Conservation (phyloP, 2,888 invertebrate species). For the Drosophila demipolita region DNA sequence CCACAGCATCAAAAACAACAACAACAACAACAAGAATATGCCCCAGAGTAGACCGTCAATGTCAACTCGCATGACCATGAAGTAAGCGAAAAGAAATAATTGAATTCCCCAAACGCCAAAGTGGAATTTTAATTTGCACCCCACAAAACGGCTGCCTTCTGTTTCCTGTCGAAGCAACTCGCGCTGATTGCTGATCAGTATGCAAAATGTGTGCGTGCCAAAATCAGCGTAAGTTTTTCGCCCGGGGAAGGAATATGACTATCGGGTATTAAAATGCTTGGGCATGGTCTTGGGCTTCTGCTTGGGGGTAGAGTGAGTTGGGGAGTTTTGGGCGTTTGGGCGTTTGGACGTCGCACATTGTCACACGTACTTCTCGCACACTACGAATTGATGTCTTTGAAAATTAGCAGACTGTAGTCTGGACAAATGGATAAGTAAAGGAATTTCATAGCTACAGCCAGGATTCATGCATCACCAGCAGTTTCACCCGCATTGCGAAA, state of each 20-base stretch:
- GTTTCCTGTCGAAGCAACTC: slow-evolving; percentile 22
- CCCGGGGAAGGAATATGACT: slow-evolving; percentile 37
- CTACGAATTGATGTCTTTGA: slow-evolving; percentile 80
- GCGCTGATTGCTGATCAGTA: slow-evolving; percentile 82
- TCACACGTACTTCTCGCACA: slow-evolving; percentile 71
- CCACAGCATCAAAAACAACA: slow-evolving; percentile 50
- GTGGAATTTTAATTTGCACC: slow-evolving; percentile 82
- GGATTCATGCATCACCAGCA: background rate
- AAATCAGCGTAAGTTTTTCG: slow-evolving; percentile 69
- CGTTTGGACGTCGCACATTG: slow-evolving; percentile 55
- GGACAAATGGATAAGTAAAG: slow-evolving; percentile 28
- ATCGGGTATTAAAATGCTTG: slow-evolving; percentile 12
- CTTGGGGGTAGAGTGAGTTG: background rate
- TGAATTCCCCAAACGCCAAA: slow-evolving; percentile 83
- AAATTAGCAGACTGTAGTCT: slow-evolving; percentile 76
- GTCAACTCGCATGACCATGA: slow-evolving; percentile 67
- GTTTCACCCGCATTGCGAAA: slow-evolving; percentile 9
- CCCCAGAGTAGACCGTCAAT: slow-evolving; percentile 56
- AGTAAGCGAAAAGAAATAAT: slow-evolving; percentile 70
- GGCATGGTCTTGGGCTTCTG: background rate
- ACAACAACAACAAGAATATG: slow-evolving; percentile 13
- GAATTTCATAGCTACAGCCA: slow-evolving; percentile 28
- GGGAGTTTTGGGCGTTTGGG: too few relatives aligned
- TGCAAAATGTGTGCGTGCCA: slow-evolving; percentile 81
- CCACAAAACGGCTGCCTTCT: slow-evolving; percentile 48